Evolutionary conservation across 2,888 invertebrate genomes (phyloP), one percentile per base, ranked within the genome.

Genomic region (Diabrotica balteata): DNA sequence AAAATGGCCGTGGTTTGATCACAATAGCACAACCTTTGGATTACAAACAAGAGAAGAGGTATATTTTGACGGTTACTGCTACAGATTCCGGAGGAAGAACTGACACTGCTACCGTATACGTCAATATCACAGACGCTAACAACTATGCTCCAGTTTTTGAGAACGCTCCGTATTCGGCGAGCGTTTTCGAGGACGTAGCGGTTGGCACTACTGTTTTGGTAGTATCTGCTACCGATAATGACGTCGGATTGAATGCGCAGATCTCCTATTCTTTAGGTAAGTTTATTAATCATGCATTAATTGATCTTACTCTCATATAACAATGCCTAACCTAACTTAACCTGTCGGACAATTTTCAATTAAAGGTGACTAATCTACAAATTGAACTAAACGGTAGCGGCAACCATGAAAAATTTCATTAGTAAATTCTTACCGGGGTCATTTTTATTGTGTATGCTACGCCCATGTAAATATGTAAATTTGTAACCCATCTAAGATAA

Each of bases 81-180:
- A 92, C 95, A 0, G 98, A 98, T 82, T 91, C 94, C 0, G 96
- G 96, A 0, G 95, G 95, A 0, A 86, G 95, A 57, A 91, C 90
- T 2, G 97, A 97, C 77, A 93, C 93, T 0, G 94, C 96, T 0
- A 91, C 94, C 62, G 93, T 98, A 10, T 93, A 95, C 79, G 93
- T 98, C 5, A 96, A 96, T 80, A 90, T 99, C 0, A 93, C 95
- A 0, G 97, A 97, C 84, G 96, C 97, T 0, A 98, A 98, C 83
- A 96, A 97, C 79, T 95, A 93, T 80, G 91, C 95, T 0, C 97
- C 97, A 0, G 93, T 93, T 1, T 98, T 98, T 80, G 95, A 96
- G 81, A 94, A 95, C 80, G 94, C 96, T 0, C 97, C 97, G 0
- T 97, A 97, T 80, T 91, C 93, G 1, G 93, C 95, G 2, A 91